These are phyloP conservation scores for Oryctes rhinoceros DNA, from an alignment of 1,140 invertebrate genomes.

Conservation along the genomic window DNA sequence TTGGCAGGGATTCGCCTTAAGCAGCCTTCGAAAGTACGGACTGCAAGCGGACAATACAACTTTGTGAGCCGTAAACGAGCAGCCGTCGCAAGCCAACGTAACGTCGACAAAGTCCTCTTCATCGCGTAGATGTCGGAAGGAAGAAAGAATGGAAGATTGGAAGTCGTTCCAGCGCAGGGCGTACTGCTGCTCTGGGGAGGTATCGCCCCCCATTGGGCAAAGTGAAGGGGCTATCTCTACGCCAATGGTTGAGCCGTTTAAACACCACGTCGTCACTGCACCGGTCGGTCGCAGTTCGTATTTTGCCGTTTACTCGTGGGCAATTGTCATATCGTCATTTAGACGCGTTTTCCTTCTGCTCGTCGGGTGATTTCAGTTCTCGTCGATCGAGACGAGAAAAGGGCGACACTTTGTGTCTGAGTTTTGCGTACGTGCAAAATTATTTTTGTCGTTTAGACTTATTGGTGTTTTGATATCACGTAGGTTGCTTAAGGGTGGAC, in stretches of 20 bases:
- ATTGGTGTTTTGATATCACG: conserved; percentile 12
- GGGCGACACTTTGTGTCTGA: not conserved
- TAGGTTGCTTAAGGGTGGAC: not conserved
- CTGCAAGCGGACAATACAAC: conserved; percentile 91
- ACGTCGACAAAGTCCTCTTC: conserved; percentile 92
- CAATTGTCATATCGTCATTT: conserved; percentile 30
- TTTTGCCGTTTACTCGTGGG: not conserved
- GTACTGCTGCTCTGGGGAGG: conserved; percentile 83
- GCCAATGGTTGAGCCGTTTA: conserved; percentile 60
- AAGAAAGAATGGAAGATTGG: conserved; percentile 86
- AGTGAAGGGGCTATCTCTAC: conserved; percentile 61
- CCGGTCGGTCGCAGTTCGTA: conserved; percentile 12
- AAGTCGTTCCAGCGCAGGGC: conserved; percentile 94
- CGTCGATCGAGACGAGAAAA: conserved; percentile 7
- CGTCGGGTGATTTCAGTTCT: not conserved
- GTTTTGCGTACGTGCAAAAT: not conserved
- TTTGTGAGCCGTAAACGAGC: conserved; percentile 89
- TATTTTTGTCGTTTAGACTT: conserved; percentile 4
- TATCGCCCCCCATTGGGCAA: conserved; percentile 66
- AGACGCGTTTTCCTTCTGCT: not conserved
- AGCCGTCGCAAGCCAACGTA: conserved; percentile 89
- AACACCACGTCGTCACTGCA: conserved; percentile 37
- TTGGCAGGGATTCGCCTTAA: conserved; percentile 93
- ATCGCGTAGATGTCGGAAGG: conserved; percentile 84
- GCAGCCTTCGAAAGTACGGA: conserved; percentile 87